These are phyloP conservation scores for Caenorhabditis brenneri DNA, from an alignment of 1,140 invertebrate genomes.

Conservation along the genomic window DNA sequence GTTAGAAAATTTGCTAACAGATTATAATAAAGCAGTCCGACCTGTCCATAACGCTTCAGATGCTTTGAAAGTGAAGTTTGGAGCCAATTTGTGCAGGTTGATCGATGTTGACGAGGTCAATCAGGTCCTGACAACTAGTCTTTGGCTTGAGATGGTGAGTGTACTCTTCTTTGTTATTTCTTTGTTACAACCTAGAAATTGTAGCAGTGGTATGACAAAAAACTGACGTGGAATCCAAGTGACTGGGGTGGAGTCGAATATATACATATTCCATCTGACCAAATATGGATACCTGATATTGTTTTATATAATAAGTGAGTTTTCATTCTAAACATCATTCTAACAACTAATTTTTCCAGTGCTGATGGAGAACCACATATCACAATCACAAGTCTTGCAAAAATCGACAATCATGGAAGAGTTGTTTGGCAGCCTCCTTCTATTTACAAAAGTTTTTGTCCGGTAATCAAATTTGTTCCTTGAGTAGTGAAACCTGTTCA, in stretches of 20 bases:
- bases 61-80: constrained; percentile 87
- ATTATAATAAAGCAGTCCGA: constrained; percentile 77
- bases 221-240: constrained; percentile 90
- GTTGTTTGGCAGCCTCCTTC: constrained; percentile 96
- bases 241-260: constrained; percentile 89
- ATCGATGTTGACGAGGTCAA: constrained; percentile 83
- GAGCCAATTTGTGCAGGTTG: constrained; percentile 75
- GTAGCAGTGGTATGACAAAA: constrained; percentile 91
- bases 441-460: constrained; percentile 95
- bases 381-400: constrained; percentile 74
- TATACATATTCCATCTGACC: constrained; percentile 77
- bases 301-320: constrained; percentile 66
- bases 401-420: constrained; percentile 82
- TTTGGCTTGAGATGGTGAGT: constrained; percentile 91
- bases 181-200: background rate
- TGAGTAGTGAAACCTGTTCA: background rate
- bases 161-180: background rate
- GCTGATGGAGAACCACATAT: constrained; percentile 75
- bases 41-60: constrained; percentile 92
- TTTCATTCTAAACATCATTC: background rate
- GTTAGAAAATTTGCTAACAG: constrained; percentile 47
- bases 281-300: constrained; percentile 87
- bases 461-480: constrained; percentile 74
- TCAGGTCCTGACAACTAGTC: constrained; percentile 94
- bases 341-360: constrained; percentile 42